Conservation (phyloP, 2,888 invertebrate species). For the Operophtera brumata region DNA sequence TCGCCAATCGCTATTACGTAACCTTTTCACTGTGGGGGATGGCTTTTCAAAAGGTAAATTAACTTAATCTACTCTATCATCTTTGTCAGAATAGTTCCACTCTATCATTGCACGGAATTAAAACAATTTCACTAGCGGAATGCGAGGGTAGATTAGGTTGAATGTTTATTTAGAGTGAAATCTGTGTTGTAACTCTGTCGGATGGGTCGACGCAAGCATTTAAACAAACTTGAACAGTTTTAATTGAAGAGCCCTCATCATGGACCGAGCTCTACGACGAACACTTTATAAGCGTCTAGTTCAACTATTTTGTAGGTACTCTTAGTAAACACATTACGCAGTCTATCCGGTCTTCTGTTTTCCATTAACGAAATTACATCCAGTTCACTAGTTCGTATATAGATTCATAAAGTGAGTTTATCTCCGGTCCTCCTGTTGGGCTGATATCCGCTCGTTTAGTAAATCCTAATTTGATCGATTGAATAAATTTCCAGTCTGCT, state of each 20-base stretch:
- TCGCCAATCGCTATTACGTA: constrained; percentile 45
- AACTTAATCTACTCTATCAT: constrained; percentile 1
- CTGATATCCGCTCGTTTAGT: constrained; percentile 25
- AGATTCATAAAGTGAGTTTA: constrained; percentile 45
- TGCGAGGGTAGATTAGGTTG: constrained; percentile 34
- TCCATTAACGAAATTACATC: constrained; percentile 59
- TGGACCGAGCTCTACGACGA: constrained; percentile 39
- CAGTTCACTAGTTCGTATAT: constrained; percentile 42
- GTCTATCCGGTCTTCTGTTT: constrained; percentile 35
- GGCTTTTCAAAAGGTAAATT: constrained; percentile 18
- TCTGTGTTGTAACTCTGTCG: constrained; percentile 49
- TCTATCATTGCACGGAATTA: constrained; percentile 6
- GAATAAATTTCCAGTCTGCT: constrained; percentile 8
- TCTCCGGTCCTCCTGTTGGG: constrained; percentile 32
- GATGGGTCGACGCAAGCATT: constrained; percentile 68
- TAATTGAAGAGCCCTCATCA: constrained; percentile 71
- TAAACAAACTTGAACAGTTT: constrained; percentile 73
- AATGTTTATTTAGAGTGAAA: constrained; percentile 50
- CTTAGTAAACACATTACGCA: constrained; percentile 9
- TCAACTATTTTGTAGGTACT: constrained; percentile 21
- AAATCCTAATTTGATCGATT: constrained; percentile 29
- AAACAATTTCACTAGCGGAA: constrained; percentile 34
- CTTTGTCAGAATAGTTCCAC: constrained; percentile 2
- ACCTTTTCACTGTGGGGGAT: constrained; percentile 22
- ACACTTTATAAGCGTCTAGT: constrained; percentile 26